Percentiles rank a stretch among this genome's conserved stretches.
Evolutionary conservation across 2,113 vertebrate species (phyloP).

Genomic region (Pteronura brasiliensis): DNA sequence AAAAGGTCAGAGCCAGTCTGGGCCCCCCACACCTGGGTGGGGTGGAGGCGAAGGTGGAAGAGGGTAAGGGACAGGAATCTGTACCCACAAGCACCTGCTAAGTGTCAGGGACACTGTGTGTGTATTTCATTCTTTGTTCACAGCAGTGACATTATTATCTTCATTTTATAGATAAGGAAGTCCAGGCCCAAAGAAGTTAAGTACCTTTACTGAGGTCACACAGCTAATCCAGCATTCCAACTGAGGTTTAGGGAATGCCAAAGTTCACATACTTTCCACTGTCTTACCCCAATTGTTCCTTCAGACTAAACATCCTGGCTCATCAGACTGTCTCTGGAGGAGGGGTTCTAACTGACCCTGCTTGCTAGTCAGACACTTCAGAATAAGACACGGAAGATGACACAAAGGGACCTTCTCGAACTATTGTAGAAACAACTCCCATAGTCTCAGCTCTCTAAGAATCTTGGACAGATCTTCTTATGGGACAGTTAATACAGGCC

Average conservation of each 20-base stretch:
- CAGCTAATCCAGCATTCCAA: background rate
- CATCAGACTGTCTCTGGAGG: background rate
- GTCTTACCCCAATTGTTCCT: background rate
- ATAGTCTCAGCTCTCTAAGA: background rate
- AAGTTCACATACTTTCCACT: background rate
- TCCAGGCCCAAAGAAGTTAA: background rate
- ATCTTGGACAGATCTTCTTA: background rate
- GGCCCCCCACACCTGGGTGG: accelerated
- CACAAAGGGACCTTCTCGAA: background rate
- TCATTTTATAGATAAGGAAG: background rate
- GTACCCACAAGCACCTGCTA: background rate
- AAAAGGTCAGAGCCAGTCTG: background rate
- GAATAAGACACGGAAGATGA: background rate
- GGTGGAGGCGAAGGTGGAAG: background rate
- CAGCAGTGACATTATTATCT: background rate
- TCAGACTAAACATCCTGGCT: background rate
- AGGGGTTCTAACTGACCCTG: background rate
- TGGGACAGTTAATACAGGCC: background rate
- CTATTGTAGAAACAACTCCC: background rate
- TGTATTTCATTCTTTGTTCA: background rate
- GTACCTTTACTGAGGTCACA: background rate
- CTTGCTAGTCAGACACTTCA: background rate
- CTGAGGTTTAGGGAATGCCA: background rate
- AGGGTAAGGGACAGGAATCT: background rate
- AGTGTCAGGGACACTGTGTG: background rate